Percentiles rank a stretch among this genome's conserved stretches.
Conservation (phyloP, 1,140 invertebrate species). For the Pseudobourletiella spinata region DNA sequence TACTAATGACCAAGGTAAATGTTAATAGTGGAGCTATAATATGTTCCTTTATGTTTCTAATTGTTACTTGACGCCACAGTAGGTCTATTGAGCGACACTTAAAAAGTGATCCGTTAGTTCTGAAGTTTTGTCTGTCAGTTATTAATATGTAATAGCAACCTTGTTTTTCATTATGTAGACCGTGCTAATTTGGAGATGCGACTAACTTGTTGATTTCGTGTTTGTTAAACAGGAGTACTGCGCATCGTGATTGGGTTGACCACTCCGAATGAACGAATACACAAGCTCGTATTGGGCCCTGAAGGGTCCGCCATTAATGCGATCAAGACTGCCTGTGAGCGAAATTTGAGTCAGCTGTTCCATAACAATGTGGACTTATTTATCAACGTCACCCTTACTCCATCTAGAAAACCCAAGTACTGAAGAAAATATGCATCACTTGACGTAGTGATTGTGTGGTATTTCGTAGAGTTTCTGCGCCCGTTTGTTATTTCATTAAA, state of each 20-base stretch:
- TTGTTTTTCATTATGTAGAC: neutral
- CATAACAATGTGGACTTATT: neutral
- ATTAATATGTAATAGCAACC: no score
- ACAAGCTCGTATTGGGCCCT: neutral
- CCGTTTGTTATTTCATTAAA: no score
- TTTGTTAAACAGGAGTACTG: neutral
- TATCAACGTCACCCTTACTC: neutral
- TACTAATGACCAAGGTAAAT: neutral
- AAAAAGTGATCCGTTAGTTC: neutral
- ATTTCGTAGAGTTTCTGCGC: no score
- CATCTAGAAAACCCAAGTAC: no score
- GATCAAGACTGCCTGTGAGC: neutral
- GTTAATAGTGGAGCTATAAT: neutral
- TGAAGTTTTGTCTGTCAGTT: neutral
- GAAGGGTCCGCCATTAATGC: neutral
- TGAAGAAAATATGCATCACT: no score
- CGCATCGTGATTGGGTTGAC: neutral
- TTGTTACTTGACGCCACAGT: neutral
- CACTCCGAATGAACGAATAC: neutral
- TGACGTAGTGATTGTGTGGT: no score
- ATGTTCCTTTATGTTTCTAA: neutral
- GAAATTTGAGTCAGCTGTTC: neutral
- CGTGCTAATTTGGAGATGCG: neutral
- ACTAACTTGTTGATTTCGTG: neutral
- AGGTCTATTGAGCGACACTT: neutral